Evolutionary conservation across 1,140 invertebrate genomes (phyloP), one percentile per base, ranked within the genome.

Genomic region (Panonychus citri): DNA sequence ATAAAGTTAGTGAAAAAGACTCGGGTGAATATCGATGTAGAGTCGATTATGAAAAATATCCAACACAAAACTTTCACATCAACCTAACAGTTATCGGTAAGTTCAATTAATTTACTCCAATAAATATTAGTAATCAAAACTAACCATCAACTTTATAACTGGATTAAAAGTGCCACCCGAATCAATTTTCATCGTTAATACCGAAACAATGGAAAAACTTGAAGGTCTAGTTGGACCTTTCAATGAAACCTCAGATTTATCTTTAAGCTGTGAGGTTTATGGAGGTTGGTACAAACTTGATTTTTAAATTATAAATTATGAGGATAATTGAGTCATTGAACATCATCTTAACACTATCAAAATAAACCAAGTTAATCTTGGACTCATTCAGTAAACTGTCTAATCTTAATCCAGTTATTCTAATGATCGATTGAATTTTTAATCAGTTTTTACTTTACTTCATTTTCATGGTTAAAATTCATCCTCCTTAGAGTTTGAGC

Each of bases 31-130:
- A 88, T 66, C 83, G 84, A 55, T 89, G 85, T 68, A 74, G 86
- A 57, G 85, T 88, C 3, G 86, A 89, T 68, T 88, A 87, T 69
- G 79, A 78, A 64, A n/a, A 85, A 65, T 85, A 84, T 12, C 83
- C 83, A 0, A 88, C 85, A 3, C 76, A 59, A 28, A 59, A 62
- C 46, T 62, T 57, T 50, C 53, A 56, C 3, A 49, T 62, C 1
- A 55, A 53, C 52, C 54, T 62, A 8, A 59, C 57, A 43, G 60
- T 62, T 27, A 55, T 62, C 17, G 62, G 62, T 62, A 37, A 61
- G 62, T 61, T 34, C 30, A 34, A 7, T 34, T 12, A 34, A 34
- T 12, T 34, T 34, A n/a, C n/a, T 34, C 5, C 30, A 7, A 34
- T n/a, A n/a, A n/a, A n/a, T n/a, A n/a, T n/a, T n/a, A n/a, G n/a